Evolutionary conservation across 1,140 invertebrate genomes (phyloP).

Genomic region (Drusus annulatus): DNA sequence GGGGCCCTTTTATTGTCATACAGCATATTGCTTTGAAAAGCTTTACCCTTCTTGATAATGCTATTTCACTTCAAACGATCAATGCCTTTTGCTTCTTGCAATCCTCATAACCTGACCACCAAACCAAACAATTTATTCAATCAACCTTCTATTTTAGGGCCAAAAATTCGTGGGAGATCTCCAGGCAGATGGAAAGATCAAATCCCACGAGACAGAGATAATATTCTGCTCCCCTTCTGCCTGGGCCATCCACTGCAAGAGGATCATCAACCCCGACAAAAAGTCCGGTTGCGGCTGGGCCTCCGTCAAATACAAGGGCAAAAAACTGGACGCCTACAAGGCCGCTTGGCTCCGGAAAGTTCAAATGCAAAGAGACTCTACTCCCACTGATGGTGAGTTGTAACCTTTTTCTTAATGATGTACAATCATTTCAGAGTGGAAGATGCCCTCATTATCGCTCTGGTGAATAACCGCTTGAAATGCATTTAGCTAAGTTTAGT

Average conservation of each 20-base stretch:
- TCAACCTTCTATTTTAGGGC: constrained; percentile 73
- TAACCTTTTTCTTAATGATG: too few relatives aligned
- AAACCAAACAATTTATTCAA: constrained; percentile 34
- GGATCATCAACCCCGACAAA: constrained; percentile 92
- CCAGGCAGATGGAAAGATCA: constrained; percentile 88
- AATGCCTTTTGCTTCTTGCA: too few relatives aligned
- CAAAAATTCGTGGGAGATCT: constrained; percentile 92
- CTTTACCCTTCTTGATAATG: too few relatives aligned
- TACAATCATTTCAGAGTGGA: too few relatives aligned
- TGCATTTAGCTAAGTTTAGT: too few relatives aligned
- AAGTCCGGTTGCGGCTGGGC: constrained; percentile 95
- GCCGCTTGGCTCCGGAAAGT: constrained; percentile 85
- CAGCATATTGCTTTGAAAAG: too few relatives aligned
- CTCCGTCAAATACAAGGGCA: constrained; percentile 86
- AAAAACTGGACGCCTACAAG: constrained; percentile 90
- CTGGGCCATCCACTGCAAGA: constrained; percentile 93
- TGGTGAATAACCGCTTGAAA: too few relatives aligned
- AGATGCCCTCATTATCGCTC: too few relatives aligned
- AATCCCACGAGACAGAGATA: constrained; percentile 89
- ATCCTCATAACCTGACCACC: too few relatives aligned
- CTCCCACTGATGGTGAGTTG: constrained; percentile 53
- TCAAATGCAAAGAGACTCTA: constrained; percentile 72
- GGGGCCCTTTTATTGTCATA: too few relatives aligned
- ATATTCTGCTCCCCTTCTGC: constrained; percentile 92
- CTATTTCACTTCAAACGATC: too few relatives aligned